Percentiles rank a stretch among this genome's conserved stretches.
These are phyloP conservation scores for Pelecanoides urinatrix DNA, from an alignment of 2,113 vertebrate species.

Conservation along the genomic window DNA sequence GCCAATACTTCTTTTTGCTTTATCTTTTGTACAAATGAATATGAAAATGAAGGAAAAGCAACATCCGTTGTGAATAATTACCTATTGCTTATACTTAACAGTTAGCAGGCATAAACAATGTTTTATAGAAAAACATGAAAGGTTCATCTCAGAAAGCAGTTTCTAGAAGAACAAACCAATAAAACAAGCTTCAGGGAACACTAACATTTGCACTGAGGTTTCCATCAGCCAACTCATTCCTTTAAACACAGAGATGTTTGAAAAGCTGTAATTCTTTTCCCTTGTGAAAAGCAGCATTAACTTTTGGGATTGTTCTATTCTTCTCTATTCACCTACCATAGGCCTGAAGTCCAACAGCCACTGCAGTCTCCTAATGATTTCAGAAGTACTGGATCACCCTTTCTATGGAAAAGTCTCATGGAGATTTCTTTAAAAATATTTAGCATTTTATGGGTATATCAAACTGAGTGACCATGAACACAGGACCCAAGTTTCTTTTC, in stretches of 20 bases:
- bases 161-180: neutral
- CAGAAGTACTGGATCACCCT: neutral
- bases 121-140: neutral
- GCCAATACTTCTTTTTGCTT: neutral
- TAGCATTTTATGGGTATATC: neutral
- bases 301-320: neutral
- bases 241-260: neutral
- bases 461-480: neutral
- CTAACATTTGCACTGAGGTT: neutral
- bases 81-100: neutral
- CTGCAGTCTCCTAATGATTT: neutral
- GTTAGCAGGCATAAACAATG: neutral
- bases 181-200: neutral
- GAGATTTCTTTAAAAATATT: neutral
- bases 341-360: neutral
- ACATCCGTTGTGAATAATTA: neutral
- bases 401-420: neutral
- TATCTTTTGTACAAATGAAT: neutral
- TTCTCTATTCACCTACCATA: neutral
- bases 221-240: neutral
- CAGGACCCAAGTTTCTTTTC: neutral
- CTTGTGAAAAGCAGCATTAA: neutral
- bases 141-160: neutral
- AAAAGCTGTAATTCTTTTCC: neutral
- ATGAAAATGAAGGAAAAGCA: neutral